These are phyloP conservation scores for Polia nebulosa DNA, from an alignment of 2,888 invertebrate genomes.

Conservation along the genomic window DNA sequence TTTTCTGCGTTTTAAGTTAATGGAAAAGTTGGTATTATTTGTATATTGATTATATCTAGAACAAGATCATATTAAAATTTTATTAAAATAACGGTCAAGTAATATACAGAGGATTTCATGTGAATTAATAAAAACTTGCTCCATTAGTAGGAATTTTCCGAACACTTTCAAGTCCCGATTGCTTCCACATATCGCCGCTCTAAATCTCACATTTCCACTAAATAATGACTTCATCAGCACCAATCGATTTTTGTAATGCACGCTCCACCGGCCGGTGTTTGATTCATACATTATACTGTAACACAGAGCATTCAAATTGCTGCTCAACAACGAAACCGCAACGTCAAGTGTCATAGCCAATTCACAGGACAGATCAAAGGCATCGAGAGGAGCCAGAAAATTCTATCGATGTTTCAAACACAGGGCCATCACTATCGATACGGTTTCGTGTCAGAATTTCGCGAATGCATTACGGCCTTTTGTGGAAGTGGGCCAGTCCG, in stretches of 20 bases:
- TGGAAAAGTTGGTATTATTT: not conserved
- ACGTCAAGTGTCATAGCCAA: conserved; percentile 64
- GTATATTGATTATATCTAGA: not conserved
- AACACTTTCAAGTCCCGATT: conserved; percentile 55
- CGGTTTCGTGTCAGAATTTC: conserved; percentile 71
- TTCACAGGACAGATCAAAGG: conserved; percentile 61
- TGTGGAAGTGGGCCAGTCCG: conserved; percentile 75
- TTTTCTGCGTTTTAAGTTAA: not conserved
- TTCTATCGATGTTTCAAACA: conserved; percentile 68
- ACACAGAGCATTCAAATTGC: conserved; percentile 65
- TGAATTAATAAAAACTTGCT: conserved; percentile 55
- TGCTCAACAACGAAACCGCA: conserved; percentile 60
- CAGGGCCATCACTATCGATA: conserved; percentile 69
- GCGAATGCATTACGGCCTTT: conserved; percentile 77
- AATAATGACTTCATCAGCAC: conserved; percentile 59
- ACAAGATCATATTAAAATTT: not conserved
- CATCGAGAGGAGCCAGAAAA: conserved; percentile 58
- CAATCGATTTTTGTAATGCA: conserved; percentile 56
- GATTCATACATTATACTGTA: conserved; percentile 53
- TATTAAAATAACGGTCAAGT: conserved; percentile 19
- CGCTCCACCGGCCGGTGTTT: conserved; percentile 27
- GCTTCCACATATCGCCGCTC: conserved; percentile 55
- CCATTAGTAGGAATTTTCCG: conserved; percentile 62
- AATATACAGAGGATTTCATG: conserved; percentile 50
- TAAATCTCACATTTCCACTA: conserved; percentile 60